Evolutionary conservation across 2,888 invertebrate genomes (phyloP).

Genomic region (Mythimna lalbum): DNA sequence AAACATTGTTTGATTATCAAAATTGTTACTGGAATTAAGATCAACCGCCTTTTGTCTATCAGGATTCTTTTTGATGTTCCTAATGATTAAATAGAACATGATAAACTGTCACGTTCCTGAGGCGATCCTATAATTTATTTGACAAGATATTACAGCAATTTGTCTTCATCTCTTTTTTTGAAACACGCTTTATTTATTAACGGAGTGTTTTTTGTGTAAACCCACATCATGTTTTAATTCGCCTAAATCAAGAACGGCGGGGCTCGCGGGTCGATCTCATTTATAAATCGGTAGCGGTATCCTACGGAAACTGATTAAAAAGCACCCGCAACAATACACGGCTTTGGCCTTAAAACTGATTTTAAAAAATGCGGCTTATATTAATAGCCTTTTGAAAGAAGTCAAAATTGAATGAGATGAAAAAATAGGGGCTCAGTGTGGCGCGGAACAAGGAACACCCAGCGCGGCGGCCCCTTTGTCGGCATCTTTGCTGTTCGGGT

Average conservation of each 20-base stretch:
- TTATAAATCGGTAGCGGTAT: conserved; percentile 90
- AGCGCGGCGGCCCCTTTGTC: conserved; percentile 88
- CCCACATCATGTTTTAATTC: conserved; percentile 89
- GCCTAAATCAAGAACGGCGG: conserved; percentile 85
- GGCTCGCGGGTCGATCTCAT: conserved; percentile 81
- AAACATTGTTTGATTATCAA: conserved; percentile 4
- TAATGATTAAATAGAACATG: conserved; percentile 54
- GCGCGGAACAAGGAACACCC: conserved; percentile 87
- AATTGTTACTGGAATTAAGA: background rate
- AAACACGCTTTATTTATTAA: conserved; percentile 87
- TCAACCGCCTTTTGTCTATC: conserved; percentile 22
- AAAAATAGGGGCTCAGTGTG: conserved; percentile 88
- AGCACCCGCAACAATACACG: conserved; percentile 85
- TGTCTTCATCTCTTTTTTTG: conserved; percentile 86
- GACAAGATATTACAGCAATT: conserved; percentile 83
- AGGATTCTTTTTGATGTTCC: conserved; percentile 60
- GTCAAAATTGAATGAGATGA: conserved; percentile 91
- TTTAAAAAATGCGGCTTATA: conserved; percentile 90
- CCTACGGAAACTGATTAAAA: conserved; percentile 91
- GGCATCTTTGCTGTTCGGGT: conserved; percentile 87
- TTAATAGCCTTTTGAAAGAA: conserved; percentile 91
- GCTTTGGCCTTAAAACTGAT: conserved; percentile 87
- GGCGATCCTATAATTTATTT: conserved; percentile 77
- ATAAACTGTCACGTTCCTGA: conserved; percentile 56
- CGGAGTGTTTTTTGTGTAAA: conserved; percentile 83